Conservation (phyloP, 2,888 invertebrate species). For the Leptothorax acervorum region DNA sequence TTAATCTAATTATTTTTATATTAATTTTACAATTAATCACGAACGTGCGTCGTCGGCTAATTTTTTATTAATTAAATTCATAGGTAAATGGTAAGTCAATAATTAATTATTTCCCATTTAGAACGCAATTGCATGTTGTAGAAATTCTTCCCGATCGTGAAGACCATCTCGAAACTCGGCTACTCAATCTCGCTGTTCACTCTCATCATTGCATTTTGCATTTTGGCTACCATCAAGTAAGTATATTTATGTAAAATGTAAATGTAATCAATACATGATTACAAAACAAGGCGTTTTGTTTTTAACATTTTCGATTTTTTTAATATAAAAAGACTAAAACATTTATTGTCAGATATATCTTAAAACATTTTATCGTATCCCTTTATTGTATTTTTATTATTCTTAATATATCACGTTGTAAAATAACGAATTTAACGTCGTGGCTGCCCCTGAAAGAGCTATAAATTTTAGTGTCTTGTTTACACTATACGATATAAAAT, state of each 20-base stretch:
- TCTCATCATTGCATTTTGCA: constrained; percentile 87
- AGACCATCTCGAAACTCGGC: constrained; percentile 87
- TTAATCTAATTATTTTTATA: not conserved
- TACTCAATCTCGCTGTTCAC: constrained; percentile 87
- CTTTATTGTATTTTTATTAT: not conserved
- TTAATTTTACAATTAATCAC: not conserved
- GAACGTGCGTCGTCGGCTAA: not conserved
- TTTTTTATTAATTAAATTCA: constrained; percentile 12
- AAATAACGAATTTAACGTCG: not conserved
- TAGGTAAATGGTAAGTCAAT: not conserved
- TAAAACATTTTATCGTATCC: not conserved
- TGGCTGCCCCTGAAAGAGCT: not conserved
- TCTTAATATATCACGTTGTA: not conserved
- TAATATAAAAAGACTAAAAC: not conserved
- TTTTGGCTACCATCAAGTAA: constrained; percentile 88
- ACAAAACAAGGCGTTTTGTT: not conserved
- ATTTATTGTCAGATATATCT: not conserved
- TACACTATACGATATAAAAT: not conserved
- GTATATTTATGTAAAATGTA: constrained; percentile 71
- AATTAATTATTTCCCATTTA: constrained; percentile 5
- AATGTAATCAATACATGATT: not conserved
- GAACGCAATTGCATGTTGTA: constrained; percentile 78
- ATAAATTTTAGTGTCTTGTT: constrained; percentile 1
- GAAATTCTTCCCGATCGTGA: constrained; percentile 86
- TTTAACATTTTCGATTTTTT: not conserved